Evolutionary conservation across 2,888 invertebrate species (phyloP), one percentile per base, ranked within the genome.

Genomic region (Netelia fuscicornis): DNA sequence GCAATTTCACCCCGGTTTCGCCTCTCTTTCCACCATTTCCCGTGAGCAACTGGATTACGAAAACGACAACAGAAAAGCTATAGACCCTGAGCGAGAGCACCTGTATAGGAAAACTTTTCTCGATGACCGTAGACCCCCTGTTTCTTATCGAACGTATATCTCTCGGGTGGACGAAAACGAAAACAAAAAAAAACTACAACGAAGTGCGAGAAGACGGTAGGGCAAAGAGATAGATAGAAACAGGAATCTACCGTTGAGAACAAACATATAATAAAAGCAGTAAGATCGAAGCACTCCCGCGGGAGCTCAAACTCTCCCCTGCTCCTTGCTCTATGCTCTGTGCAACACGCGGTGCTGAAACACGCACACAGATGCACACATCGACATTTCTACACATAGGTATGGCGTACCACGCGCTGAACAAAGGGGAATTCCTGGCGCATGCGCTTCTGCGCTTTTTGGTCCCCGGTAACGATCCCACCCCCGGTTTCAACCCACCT

Each of bases 371-470:
- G 9, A 68, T 54, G 48, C 79, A 70, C 52, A 37, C 71, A 20
- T 23, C 37, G 23, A 23, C 42, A 37, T 56, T 20, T 20, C 37
- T 68, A 77, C 72, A 71, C 78, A 75, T 72, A 54, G 77, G 81
- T 79, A 80, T 64, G 84, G 74, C 56, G 71, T 48, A 67, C 42
- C 83, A 85, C 86, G 83, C 89, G 88, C 90, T 65, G 90, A 91
- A 92, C 92, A 92, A 92, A 92, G 92, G 90, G 90, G 90, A 88
- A 84, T 87, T 86, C 86, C 85, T 86, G 86, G 85, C 92, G 92
- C 93, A 92, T 92, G 93, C 93, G 92, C 90, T 86, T 74, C 48
- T 83, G 83, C 86, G 82, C 81, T 87, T 84, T 86, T 87, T 86
- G 89, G 88, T 56, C 89, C 87, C 90, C 88, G 88, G 92, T 93